Conservation (phyloP, 2,797 vertebrate genomes). For the Mallotus villosus region DNA sequence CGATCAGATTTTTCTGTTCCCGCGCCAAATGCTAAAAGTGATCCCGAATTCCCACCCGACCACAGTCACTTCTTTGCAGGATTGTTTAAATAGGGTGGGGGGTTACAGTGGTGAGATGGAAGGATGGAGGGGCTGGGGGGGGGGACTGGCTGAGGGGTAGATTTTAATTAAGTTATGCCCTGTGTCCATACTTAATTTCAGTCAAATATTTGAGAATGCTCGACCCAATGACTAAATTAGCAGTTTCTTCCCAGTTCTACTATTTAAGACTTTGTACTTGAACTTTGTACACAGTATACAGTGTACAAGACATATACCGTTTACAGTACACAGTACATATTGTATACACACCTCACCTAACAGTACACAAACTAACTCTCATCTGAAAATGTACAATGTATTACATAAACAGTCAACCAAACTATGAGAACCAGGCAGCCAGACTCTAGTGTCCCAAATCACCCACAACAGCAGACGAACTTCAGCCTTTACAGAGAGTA, state of each 20-base stretch:
- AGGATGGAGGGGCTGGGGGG: slow-evolving; percentile 10
- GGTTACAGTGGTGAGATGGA: slow-evolving; percentile 29
- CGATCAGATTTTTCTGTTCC: slow-evolving; percentile 69
- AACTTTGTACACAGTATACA: neutral
- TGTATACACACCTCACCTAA: no score
- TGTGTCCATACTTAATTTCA: slow-evolving; percentile 54
- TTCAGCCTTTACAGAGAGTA: slow-evolving; percentile 59
- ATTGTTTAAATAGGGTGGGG: slow-evolving; percentile 57
- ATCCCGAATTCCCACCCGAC: slow-evolving; percentile 55
- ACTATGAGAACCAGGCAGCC: slow-evolving; percentile 43
- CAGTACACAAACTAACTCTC: neutral
- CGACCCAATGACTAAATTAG: neutral
- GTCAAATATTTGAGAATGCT: neutral
- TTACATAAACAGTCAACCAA: slow-evolving; percentile 48
- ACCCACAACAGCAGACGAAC: slow-evolving; percentile 65
- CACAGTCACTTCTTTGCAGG: slow-evolving; percentile 53
- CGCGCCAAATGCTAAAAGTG: slow-evolving; percentile 64
- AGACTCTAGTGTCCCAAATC: slow-evolving; percentile 58
- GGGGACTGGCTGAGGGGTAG: slow-evolving; percentile 50
- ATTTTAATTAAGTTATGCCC: slow-evolving; percentile 69
- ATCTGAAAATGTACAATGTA: slow-evolving; percentile 15
- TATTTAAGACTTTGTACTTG: neutral
- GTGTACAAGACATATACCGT: no score
- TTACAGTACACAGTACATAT: no score
- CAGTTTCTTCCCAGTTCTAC: no score